Evolutionary conservation across 1,140 invertebrate species (phyloP).

Genomic region (Papilio helenus): DNA sequence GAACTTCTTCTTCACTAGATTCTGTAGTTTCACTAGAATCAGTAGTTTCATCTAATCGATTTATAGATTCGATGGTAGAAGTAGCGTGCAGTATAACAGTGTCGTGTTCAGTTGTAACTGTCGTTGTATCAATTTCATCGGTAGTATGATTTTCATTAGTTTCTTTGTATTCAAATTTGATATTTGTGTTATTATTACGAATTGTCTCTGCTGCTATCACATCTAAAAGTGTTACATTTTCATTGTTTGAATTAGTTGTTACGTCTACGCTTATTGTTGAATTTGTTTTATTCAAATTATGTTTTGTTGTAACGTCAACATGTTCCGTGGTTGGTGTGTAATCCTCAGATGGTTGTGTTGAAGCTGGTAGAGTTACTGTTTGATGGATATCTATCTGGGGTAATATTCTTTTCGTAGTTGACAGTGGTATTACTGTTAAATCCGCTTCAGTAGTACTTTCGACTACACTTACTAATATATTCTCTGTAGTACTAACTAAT

Average conservation of each 20-base stretch:
- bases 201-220: conserved; percentile 33
- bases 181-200: conserved; percentile 22
- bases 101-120: conserved; percentile 18
- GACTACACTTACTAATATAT: conserved; percentile 53
- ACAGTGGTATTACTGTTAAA: conserved; percentile 73
- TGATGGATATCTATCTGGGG: conserved; percentile 59
- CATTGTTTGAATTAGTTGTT: not conserved
- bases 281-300: conserved; percentile 31
- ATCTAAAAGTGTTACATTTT: conserved; percentile 4
- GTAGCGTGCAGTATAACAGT: not conserved
- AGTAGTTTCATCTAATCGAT: conserved; percentile 50
- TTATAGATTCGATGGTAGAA: conserved; percentile 36
- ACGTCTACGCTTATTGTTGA: conserved; percentile 2
- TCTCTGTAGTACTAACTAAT: conserved; percentile 70
- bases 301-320: conserved; percentile 52
- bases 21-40: conserved; percentile 53
- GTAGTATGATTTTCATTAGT: conserved; percentile 36
- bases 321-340: conserved; percentile 54
- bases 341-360: conserved; percentile 62
- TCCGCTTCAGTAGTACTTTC: conserved; percentile 69
- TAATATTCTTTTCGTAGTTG: conserved; percentile 59
- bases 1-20: conserved; percentile 56
- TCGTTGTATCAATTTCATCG: conserved; percentile 37
- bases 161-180: not conserved
- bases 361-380: conserved; percentile 63